Evolutionary conservation across 2,113 vertebrate species (phyloP), one percentile per base, ranked within the genome.

Genomic region (Cryptomyrus ogoouensis): DNA sequence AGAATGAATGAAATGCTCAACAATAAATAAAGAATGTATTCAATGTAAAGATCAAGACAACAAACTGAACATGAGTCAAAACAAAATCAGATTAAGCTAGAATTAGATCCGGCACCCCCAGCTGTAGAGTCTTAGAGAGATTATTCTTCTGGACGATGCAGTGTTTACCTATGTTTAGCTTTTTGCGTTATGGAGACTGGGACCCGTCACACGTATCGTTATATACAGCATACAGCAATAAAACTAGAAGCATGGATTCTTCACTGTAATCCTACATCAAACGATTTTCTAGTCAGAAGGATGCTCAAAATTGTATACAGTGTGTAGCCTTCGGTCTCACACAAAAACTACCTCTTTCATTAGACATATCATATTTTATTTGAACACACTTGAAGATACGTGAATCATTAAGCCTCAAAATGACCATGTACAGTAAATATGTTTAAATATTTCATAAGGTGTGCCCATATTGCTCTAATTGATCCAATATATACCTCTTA

Each of bases 381-480:
- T 53, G 88, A 89, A 83, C 9, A 39, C 46, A 83, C 35, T 42
- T 44, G 77, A 74, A 83, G 47, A 35, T 49, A 35, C 9, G 62
- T 66, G 39, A 49, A 50, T 70, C 88, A 80, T 89, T 49, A 77
- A n/a, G 49, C 88, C 31, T 53, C 74, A 39, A 13, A 35, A 80
- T 27, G 50, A 39, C 17, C 92, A 92, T 90, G 90, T 92, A 91
- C 91, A 93, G 92, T 91, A 89, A 88, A 93, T 94, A 91, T 90
- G 91, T 92, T 91, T 93, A 92, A 93, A 90, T 94, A 92, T 88
- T 83, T 70, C 56, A 87, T 39, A 62, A 90, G 91, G 89, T 91
- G 91, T 93, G 88, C 89, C 92, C 88, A 90, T 92, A 93, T 92
- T 93, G 94, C 94, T 94, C 92, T 89, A 93, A 94, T 94, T 93